Percentiles rank a stretch among this genome's conserved stretches.
These are phyloP conservation scores for Tachyglossus aculeatus DNA, from an alignment of 2,797 vertebrate genomes.

Conservation along the genomic window DNA sequence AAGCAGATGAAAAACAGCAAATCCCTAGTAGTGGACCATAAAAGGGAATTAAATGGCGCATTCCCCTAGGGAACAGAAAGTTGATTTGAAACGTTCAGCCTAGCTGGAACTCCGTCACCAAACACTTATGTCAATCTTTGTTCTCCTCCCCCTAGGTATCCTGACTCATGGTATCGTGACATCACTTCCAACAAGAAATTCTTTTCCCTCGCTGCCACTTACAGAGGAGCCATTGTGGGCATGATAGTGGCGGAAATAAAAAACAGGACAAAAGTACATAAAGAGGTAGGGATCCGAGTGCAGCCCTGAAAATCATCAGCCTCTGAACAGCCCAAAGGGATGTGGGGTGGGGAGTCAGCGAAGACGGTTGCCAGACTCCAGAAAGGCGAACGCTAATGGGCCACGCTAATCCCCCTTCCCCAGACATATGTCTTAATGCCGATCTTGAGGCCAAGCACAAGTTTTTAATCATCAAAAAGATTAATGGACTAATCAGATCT, in stretches of 20 bases:
- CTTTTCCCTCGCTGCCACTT: constrained; percentile 96
- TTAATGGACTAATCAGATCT: background rate
- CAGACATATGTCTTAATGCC: background rate
- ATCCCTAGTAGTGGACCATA: background rate
- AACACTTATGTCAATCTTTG: background rate
- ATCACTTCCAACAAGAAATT: constrained; percentile 99
- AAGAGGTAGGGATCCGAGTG: constrained; percentile 81
- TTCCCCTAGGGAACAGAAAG: too few species aligned
- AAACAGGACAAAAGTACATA: constrained; percentile 96
- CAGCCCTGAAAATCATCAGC: background rate
- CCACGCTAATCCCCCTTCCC: background rate
- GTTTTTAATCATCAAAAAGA: background rate
- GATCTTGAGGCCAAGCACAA: too few species aligned
- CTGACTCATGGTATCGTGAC: constrained; percentile 99
- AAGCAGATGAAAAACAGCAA: too few species aligned
- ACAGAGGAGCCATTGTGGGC: constrained; percentile 93
- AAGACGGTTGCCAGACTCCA: background rate
- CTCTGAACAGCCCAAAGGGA: background rate
- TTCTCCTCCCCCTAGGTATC: constrained; percentile 83
- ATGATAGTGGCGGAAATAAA: constrained; percentile 99
- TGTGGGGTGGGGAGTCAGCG: background rate
- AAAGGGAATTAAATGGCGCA: too few species aligned
- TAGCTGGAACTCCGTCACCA: too few species aligned
- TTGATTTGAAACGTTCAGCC: too few species aligned
- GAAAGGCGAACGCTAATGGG: background rate